Base-by-base conservation (phyloP, 2,797 vertebrate genomes). In the Sebastes oblongus region DNA sequence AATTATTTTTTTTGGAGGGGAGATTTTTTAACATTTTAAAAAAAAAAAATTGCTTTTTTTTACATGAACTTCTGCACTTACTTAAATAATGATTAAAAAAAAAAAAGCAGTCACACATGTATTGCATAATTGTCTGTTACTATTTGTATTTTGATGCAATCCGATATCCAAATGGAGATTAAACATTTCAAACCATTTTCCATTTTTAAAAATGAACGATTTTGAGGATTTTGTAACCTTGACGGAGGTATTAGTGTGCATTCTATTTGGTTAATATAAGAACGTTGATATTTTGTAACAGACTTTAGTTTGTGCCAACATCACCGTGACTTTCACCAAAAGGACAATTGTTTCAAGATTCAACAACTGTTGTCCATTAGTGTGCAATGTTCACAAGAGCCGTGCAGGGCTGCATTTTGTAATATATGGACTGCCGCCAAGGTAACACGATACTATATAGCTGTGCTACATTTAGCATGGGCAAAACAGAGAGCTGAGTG, bases 291-390 rank as follows among this genome's bases (percentile, higher is more conserved):
- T 50, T 50, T 50, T 50, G 46, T 20, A 20, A 50, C 46, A 8
- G 46, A 50, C 46, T 0, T 9, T 16, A 50, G 46, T 8, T 50
- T 50, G 46, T 50, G 46, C 46, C 46, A 50, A 50, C 16, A 50
- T 50, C 46, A 18, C 16, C 1, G 42, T 46, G 42, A 52, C 52
- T 82, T 72, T 56, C 56, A 70, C 34, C 27, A 72, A 76, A 74
- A 52, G 70, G 39, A 60, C 4, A 66, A 69, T 42, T 72, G 66
- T 72, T 78, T 89, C 58, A 20, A n/a, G 68, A 81, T 82, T 67
- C 29, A 7, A 89, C 62, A 85, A 89, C 81, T 90, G 89, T 78
- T 86, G 73, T 61, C 50, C 29, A 86, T 90, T 85, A 89, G 55
- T 7, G 62, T 68, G 75, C 9, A 66, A 52, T 12, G 27, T 70